Conservation (phyloP, 1,140 invertebrate species). For the Pectinophora gossypiella region DNA sequence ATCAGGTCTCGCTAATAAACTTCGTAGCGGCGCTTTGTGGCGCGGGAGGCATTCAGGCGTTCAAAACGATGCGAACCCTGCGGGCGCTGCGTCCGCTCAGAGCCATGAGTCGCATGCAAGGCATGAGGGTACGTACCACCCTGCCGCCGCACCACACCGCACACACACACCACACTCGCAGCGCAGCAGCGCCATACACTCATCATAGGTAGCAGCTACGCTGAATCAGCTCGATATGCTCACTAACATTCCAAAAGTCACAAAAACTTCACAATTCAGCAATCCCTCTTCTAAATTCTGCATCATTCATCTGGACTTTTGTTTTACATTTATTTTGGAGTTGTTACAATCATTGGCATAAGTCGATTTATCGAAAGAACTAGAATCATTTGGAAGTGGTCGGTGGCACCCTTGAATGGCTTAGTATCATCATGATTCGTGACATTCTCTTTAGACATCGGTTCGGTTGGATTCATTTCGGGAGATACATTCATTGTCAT, state of each 20-base stretch:
- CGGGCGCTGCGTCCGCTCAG: constrained; percentile 95
- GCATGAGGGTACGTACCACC: constrained; percentile 93
- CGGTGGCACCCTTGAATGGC: constrained; percentile 71
- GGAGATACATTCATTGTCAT: constrained; percentile 46
- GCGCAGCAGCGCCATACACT: neutral
- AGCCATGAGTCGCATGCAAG: constrained; percentile 98
- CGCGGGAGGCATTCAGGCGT: constrained; percentile 96
- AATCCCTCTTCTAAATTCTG: constrained; percentile 10
- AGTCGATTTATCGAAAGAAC: constrained; percentile 36
- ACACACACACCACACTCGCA: constrained; percentile 28
- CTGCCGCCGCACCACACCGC: constrained; percentile 29
- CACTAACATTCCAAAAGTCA: constrained; percentile 19
- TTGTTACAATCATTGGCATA: constrained; percentile 46
- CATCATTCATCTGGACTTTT: constrained; percentile 40
- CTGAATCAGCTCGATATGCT: neutral
- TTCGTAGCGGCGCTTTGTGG: constrained; percentile 95
- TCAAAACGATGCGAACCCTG: constrained; percentile 98
- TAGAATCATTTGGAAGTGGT: constrained; percentile 57
- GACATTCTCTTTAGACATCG: constrained; percentile 46
- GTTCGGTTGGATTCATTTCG: constrained; percentile 40
- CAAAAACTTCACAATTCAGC: constrained; percentile 10
- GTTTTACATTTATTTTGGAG: constrained; percentile 37
- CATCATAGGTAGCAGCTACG: neutral
- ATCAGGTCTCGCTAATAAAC: constrained; percentile 97
- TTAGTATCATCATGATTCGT: constrained; percentile 66